Conservation (phyloP, 1,140 invertebrate genomes). For the Drosophila baimaii region DNA sequence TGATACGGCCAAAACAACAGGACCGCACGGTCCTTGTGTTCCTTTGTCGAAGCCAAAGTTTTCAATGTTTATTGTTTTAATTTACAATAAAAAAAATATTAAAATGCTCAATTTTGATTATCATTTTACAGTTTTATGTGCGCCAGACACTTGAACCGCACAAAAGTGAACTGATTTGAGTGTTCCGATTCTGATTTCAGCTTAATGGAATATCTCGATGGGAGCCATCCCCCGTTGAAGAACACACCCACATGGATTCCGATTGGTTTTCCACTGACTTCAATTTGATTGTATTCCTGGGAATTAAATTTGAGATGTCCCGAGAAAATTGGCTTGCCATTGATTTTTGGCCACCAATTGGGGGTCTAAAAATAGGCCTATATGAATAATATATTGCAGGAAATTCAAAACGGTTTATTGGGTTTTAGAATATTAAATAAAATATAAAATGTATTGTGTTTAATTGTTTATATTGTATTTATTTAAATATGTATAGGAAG, state of each 20-base stretch:
- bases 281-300: slow-evolving; percentile 6
- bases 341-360: neutral
- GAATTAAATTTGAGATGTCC: slow-evolving; percentile 5
- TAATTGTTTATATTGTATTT: too few species aligned
- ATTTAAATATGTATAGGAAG: too few species aligned
- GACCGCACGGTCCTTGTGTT: slow-evolving; percentile 9
- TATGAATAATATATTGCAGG: neutral
- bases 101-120: slow-evolving; percentile 78
- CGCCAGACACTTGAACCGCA: slow-evolving; percentile 52
- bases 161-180: slow-evolving; percentile 43
- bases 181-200: slow-evolving; percentile 33
- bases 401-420: neutral
- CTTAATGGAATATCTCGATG: slow-evolving; percentile 40
- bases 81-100: slow-evolving; percentile 82
- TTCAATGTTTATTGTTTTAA: slow-evolving; percentile 80
- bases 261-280: neutral
- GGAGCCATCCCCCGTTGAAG: slow-evolving; percentile 2
- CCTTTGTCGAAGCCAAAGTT: slow-evolving; percentile 37
- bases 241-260: slow-evolving; percentile 9
- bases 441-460: too few species aligned
- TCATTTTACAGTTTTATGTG: slow-evolving; percentile 75
- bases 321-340: neutral
- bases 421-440: neutral
- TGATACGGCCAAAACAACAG: slow-evolving; percentile 50
- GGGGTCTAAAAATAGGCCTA: neutral